Conservation (phyloP, 1,140 invertebrate species). For the Chlorops oryzae region DNA sequence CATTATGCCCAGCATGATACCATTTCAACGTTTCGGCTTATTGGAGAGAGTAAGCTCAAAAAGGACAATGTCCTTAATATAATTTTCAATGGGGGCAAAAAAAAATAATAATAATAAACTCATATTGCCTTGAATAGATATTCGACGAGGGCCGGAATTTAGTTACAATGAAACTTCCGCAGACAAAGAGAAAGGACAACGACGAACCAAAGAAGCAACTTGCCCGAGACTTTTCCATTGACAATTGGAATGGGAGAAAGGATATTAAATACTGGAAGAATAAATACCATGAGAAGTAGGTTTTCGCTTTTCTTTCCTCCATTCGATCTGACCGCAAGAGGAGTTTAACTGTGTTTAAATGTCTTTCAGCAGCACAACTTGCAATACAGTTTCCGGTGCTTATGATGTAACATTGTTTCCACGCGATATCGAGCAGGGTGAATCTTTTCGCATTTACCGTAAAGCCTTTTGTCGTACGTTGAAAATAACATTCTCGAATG, state of each 20-base stretch:
- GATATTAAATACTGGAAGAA: slow-evolving; percentile 59
- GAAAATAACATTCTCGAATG: slow-evolving; percentile 51
- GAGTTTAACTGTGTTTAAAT: too few relatives aligned
- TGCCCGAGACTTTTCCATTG: slow-evolving; percentile 48
- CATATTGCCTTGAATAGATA: slow-evolving; percentile 49
- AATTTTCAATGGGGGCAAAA: neutral
- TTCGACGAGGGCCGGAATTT: slow-evolving; percentile 56
- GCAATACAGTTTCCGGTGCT: slow-evolving; percentile 54
- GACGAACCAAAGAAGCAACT: neutral
- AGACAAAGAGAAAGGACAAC: slow-evolving; percentile 13
- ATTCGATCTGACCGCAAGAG: neutral
- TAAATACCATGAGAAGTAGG: slow-evolving; percentile 36
- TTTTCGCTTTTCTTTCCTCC: neutral
- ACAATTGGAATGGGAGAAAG: slow-evolving; percentile 54
- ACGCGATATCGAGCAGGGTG: slow-evolving; percentile 50
- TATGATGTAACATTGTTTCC: slow-evolving; percentile 61
- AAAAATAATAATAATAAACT: too few relatives aligned
- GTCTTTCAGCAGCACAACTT: slow-evolving; percentile 48
- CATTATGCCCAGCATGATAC: slow-evolving; percentile 64
- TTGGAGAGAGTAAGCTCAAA: slow-evolving; percentile 67
- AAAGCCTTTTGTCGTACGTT: slow-evolving; percentile 63
- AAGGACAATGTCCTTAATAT: neutral
- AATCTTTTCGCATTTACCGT: slow-evolving; percentile 56
- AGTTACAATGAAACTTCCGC: slow-evolving; percentile 51
- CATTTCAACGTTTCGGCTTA: slow-evolving; percentile 72